These are phyloP conservation scores for Equus quagga DNA, from an alignment of 2,113 vertebrate species.

Conservation along the genomic window DNA sequence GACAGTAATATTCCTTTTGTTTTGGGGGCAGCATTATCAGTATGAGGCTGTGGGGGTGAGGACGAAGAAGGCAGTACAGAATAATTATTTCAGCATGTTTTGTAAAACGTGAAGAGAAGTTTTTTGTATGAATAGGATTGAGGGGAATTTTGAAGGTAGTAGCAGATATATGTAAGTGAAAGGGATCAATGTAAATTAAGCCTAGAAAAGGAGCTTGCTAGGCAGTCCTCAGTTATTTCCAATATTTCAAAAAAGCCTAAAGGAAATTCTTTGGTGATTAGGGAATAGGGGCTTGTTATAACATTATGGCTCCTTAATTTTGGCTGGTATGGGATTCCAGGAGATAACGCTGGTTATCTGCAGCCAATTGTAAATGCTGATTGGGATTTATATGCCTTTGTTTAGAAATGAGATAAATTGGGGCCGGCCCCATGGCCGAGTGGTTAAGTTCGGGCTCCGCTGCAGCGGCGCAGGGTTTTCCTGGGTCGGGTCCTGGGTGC, in stretches of 20 bases:
- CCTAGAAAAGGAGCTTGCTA: neutral
- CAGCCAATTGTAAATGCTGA: neutral
- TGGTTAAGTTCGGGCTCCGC: no score
- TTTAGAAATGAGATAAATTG: conserved; percentile 58
- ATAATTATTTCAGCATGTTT: neutral
- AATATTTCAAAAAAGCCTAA: conserved; percentile 43
- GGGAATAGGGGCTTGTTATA: neutral
- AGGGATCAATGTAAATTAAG: conserved; percentile 5
- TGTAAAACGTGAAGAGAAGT: neutral
- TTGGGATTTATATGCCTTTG: conserved; percentile 12
- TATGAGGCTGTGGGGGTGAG: neutral
- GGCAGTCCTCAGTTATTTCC: neutral
- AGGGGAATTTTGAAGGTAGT: neutral
- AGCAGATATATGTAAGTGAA: neutral
- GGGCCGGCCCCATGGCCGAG: no score
- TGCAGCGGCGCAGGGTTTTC: no score
- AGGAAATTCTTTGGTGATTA: conserved; percentile 39
- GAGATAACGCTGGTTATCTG: neutral
- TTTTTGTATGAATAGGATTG: neutral
- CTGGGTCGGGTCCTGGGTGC: no score
- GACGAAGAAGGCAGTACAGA: neutral
- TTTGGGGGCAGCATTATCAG: neutral
- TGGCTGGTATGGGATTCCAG: neutral
- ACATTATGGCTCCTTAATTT: neutral
- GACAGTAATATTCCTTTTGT: neutral